phyloP scores from a whole-genome alignment of 1,140 invertebrate species.

The Colletes latitarsis region DNA sequence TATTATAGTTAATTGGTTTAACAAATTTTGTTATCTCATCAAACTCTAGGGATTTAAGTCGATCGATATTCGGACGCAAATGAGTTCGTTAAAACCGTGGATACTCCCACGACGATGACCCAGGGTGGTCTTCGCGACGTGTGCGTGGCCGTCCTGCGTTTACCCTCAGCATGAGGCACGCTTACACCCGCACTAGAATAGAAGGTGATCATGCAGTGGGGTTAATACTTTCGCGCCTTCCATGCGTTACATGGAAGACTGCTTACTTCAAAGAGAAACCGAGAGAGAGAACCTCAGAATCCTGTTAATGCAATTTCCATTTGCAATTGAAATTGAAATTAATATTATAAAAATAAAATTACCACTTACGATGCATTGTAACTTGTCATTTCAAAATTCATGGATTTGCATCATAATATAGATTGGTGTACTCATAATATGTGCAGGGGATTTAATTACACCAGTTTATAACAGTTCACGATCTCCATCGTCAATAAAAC shows the following conservation, averaged over 20 bases:
- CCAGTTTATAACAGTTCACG: too few species aligned
- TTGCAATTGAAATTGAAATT: not conserved
- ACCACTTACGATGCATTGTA: too few species aligned
- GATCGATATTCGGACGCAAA: slow-evolving; percentile 30
- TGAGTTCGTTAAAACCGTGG: slow-evolving; percentile 2
- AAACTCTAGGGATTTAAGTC: not conserved
- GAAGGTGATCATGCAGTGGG: slow-evolving; percentile 67
- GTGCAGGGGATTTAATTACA: too few species aligned
- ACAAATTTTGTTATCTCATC: too few species aligned
- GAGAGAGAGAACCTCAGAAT: not conserved
- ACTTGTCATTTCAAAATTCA: too few species aligned
- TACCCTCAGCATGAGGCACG: slow-evolving; percentile 47
- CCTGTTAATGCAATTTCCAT: not conserved
- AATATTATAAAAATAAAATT: too few species aligned
- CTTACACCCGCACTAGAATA: slow-evolving; percentile 68
- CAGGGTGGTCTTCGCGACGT: slow-evolving; percentile 21
- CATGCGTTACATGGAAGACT: slow-evolving; percentile 23
- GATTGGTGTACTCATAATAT: too few species aligned
- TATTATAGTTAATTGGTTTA: too few species aligned
- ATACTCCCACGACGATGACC: slow-evolving; percentile 38
- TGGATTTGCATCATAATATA: too few species aligned
- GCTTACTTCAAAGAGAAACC: slow-evolving; percentile 2
- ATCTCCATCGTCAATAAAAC: too few species aligned
- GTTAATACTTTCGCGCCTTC: slow-evolving; percentile 61
- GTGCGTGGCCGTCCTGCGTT: slow-evolving; percentile 21